A percentile compares a stretch with the other conserved stretches of the same genome.
Conservation (phyloP, 92 coral and sea anemone species). For the Parazoanthus swiftii region DNA sequence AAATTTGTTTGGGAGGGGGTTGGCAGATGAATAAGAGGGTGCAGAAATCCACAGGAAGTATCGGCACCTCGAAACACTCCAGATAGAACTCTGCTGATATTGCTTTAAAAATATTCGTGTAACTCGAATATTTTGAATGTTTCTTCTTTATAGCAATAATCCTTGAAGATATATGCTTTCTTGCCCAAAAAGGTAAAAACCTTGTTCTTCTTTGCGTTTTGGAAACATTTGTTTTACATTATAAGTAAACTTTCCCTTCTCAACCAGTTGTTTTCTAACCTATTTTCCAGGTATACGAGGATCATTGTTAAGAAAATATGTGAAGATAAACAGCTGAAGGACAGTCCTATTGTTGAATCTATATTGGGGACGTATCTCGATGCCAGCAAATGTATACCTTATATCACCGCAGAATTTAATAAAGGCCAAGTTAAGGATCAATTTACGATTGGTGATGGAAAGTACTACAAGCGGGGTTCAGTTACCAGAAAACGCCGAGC, state of each 20-base stretch:
- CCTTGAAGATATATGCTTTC: too few species aligned
- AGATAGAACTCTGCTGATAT: neutral
- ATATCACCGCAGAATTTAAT: conserved; percentile 12
- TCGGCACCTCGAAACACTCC: neutral
- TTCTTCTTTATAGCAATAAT: too few species aligned
- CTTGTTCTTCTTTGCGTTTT: too few species aligned
- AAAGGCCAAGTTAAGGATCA: neutral
- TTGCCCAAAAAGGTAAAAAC: too few species aligned
- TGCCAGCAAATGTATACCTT: neutral
- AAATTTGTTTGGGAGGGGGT: too few species aligned
- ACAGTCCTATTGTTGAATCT: neutral
- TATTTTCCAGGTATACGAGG: neutral
- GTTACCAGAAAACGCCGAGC: conserved; percentile 14
- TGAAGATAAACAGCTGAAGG: neutral
- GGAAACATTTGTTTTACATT: neutral
- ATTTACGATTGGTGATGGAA: conserved; percentile 7
- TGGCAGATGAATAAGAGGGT: too few species aligned
- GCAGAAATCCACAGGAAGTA: too few species aligned
- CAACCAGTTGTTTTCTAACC: too few species aligned
- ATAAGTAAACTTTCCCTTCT: neutral
- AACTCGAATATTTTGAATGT: neutral
- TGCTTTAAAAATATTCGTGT: too few species aligned
- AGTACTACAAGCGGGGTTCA: neutral
- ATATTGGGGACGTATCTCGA: neutral
- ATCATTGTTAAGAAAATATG: conserved; percentile 1